Evolutionary conservation across 30 jellyfish, hydroid and myxozoan species (phyloP).

Genomic region (Sanderia malayensis): DNA sequence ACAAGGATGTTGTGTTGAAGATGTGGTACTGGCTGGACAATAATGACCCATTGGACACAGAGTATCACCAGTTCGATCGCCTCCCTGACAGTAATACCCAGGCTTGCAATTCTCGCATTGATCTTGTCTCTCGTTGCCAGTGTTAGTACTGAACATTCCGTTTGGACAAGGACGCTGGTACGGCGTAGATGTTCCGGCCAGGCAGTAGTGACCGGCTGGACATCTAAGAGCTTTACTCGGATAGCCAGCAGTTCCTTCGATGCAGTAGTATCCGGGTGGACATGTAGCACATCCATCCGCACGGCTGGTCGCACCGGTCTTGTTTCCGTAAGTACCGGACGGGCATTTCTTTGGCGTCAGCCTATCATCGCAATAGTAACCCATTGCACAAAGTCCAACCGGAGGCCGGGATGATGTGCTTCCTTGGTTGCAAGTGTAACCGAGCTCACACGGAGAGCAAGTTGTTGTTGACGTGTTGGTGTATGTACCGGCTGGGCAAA

Average conservation of each 20-base stretch:
- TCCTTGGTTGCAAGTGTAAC: conserved; percentile 89
- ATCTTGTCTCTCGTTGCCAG: conserved; percentile 77
- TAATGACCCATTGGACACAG: conserved; percentile 98
- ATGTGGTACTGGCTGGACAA: conserved; percentile 78
- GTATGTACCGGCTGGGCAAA: conserved; percentile 87
- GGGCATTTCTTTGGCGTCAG: conserved; percentile 74
- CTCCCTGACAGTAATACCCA: conserved; percentile 92
- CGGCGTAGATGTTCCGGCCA: conserved; percentile 72
- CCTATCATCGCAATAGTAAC: conserved; percentile 83
- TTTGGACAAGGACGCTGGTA: conserved; percentile 81
- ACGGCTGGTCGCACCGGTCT: conserved; percentile 80
- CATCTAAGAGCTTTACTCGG: conserved; percentile 76
- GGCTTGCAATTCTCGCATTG: conserved; percentile 80
- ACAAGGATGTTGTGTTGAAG: conserved; percentile 82
- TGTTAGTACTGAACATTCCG: conserved; percentile 68
- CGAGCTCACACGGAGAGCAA: conserved; percentile 74
- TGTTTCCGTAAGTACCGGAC: conserved; percentile 93
- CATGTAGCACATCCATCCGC: conserved; percentile 89
- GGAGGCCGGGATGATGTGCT: conserved; percentile 76
- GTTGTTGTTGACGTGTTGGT: conserved; percentile 68
- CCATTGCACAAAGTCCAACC: conserved; percentile 82
- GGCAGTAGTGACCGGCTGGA: conserved; percentile 96
- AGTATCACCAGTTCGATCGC: conserved; percentile 87
- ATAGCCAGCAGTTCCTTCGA: conserved; percentile 83
- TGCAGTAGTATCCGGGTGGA: conserved; percentile 95